These are phyloP conservation scores for Aselliscus stoliczkanus DNA, from an alignment of 2,797 vertebrate genomes.

Conservation along the genomic window DNA sequence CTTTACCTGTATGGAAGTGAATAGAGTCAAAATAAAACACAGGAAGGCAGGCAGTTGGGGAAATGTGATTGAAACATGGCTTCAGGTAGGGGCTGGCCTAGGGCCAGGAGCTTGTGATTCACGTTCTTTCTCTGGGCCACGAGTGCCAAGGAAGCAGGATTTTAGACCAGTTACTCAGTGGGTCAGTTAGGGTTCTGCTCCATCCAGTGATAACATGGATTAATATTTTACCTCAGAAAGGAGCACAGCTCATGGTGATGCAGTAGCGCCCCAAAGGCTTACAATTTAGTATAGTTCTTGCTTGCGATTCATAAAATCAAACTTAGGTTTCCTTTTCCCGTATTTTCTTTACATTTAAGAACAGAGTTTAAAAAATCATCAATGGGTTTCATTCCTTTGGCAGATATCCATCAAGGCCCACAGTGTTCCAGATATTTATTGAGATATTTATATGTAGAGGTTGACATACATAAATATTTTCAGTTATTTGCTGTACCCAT, in stretches of 20 bases:
- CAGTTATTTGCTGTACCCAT: not conserved
- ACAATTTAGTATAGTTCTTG: not conserved
- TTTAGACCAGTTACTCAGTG: conserved; percentile 12
- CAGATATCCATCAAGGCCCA: not conserved
- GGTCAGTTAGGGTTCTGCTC: conserved; percentile 11
- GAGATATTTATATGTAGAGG: not conserved
- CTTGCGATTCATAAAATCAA: not conserved
- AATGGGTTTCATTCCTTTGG: not conserved
- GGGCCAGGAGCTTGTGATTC: conserved; percentile 7
- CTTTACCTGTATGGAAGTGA: not conserved
- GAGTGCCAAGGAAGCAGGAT: not conserved
- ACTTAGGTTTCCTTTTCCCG: not conserved
- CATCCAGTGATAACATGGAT: conserved; percentile 36
- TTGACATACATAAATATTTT: not conserved
- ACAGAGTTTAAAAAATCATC: not conserved
- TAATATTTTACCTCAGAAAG: conserved; percentile 61
- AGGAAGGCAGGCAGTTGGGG: not conserved
- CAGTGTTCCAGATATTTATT: not conserved
- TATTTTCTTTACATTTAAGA: not conserved
- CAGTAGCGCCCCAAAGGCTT: not conserved
- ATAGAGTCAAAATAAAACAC: not conserved
- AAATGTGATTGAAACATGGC: not conserved
- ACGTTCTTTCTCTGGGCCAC: not conserved
- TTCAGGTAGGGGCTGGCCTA: conserved; percentile 30
- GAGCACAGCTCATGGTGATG: not conserved